Conservation (phyloP, 2,888 invertebrate species). For the Troides aeacus region DNA sequence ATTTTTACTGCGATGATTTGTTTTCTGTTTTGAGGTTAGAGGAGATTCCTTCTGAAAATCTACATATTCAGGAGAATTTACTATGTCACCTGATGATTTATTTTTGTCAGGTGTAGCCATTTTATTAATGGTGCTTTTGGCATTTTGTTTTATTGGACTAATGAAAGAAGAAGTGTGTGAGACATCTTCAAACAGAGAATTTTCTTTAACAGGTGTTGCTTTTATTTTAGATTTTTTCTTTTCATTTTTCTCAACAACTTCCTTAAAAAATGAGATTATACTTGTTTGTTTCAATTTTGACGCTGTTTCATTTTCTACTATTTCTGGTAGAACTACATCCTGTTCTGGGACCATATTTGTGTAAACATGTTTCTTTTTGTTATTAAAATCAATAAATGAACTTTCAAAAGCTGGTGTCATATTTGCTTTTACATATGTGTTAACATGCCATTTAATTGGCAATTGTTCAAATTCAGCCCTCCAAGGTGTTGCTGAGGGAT, state of each 20-base stretch:
- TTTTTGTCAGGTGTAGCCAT: constrained; percentile 32
- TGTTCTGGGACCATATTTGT: constrained; percentile 56
- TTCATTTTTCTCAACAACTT: constrained; percentile 59
- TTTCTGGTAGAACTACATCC: constrained; percentile 48
- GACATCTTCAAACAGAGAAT: constrained; percentile 50
- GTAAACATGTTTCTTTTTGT: constrained; percentile 67
- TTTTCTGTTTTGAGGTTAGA: constrained; percentile 33
- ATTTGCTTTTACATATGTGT: constrained; percentile 69
- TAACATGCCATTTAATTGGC: constrained; percentile 70
- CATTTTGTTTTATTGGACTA: constrained; percentile 12
- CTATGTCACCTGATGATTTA: constrained; percentile 31
- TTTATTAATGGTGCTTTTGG: constrained; percentile 25
- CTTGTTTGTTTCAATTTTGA: constrained; percentile 66
- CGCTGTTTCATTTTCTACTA: constrained; percentile 39
- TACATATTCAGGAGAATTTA: constrained; percentile 30
- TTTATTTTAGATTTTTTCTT: constrained; percentile 54
- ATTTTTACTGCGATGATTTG: constrained; percentile 29
- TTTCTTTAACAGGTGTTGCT: constrained; percentile 53
- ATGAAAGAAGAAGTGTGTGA: constrained; percentile 32
- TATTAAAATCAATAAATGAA: constrained; percentile 62
- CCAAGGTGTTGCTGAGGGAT: constrained; percentile 72
- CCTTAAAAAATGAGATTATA: constrained; percentile 71
- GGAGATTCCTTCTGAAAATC: constrained; percentile 34
- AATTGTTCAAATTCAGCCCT: constrained; percentile 66
- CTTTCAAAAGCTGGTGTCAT: constrained; percentile 76